Evolutionary conservation across 2,888 invertebrate genomes (phyloP).

Genomic region (Operophtera brumata): DNA sequence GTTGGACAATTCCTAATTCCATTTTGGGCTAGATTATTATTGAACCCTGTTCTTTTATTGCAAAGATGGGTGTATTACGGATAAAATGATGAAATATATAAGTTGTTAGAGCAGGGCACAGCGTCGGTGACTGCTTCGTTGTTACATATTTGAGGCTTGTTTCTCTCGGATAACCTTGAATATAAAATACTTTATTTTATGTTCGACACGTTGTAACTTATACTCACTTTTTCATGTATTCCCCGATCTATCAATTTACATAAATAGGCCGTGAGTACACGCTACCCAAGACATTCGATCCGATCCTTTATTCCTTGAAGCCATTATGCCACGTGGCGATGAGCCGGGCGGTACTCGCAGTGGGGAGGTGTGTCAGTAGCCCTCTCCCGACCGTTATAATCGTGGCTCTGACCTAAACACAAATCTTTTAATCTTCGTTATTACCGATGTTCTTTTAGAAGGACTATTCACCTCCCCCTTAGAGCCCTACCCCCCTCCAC

Average conservation of each 20-base stretch:
- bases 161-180: background rate
- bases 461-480: background rate
- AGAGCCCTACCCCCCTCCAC: background rate
- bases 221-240: slow-evolving; percentile 3
- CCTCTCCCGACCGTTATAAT: slow-evolving; percentile 22
- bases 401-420: slow-evolving; percentile 26
- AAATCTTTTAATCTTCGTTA: slow-evolving; percentile 43
- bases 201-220: background rate
- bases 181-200: slow-evolving; percentile 2
- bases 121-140: too few relatives aligned
- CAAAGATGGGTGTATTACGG: background rate
- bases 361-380: background rate
- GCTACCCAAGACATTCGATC: background rate
- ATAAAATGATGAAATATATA: background rate
- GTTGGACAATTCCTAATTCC: slow-evolving; percentile 15
- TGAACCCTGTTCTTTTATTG: slow-evolving; percentile 1
- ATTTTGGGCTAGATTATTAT: background rate
- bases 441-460: slow-evolving; percentile 36
- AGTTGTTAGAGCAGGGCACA: too few relatives aligned
- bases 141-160: background rate
- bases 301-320: background rate
- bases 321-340: background rate
- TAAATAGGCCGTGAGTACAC: slow-evolving; percentile 1
- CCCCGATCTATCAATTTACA: slow-evolving; percentile 6
- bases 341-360: background rate